phyloP scores from a whole-genome alignment of 2,888 invertebrate genomes.

The Zygaena filipendulae region DNA sequence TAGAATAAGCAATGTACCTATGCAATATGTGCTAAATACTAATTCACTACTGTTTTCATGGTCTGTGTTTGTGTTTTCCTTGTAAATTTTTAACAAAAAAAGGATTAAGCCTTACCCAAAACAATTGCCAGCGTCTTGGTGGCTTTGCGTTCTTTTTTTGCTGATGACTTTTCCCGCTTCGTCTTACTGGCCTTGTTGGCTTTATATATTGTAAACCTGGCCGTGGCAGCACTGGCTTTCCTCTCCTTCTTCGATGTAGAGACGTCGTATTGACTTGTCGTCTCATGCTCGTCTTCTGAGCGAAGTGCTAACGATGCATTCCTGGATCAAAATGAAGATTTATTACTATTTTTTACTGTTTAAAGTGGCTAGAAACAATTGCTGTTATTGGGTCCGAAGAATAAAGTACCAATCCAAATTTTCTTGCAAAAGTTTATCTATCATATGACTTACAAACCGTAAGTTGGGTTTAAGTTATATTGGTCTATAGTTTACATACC shows the following conservation, averaged over 20 bases:
- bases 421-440: no score
- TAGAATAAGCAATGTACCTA: no score
- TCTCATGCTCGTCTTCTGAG: conserved; percentile 46
- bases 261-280: conserved; percentile 46
- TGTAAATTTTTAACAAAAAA: not conserved
- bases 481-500: no score
- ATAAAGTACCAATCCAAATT: no score
- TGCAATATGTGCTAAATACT: no score
- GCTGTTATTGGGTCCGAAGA: no score
- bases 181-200: conserved; percentile 95
- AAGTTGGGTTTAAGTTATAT: no score
- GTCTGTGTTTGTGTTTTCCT: conserved; percentile 1
- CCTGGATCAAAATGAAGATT: conserved; percentile 48
- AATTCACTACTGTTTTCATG: no score
- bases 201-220: conserved; percentile 91
- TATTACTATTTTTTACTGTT: no score
- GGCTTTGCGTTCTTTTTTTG: conserved; percentile 95
- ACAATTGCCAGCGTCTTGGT: conserved; percentile 99
- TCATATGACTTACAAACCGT: no score
- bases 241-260: conserved; percentile 75
- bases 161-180: conserved; percentile 93
- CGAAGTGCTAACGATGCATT: conserved; percentile 69
- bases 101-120: conserved; percentile 89
- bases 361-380: no score
- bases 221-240: conserved; percentile 73